Base-by-base conservation (phyloP, 2,797 vertebrate genomes). In the Gadopsis marmoratus region DNA sequence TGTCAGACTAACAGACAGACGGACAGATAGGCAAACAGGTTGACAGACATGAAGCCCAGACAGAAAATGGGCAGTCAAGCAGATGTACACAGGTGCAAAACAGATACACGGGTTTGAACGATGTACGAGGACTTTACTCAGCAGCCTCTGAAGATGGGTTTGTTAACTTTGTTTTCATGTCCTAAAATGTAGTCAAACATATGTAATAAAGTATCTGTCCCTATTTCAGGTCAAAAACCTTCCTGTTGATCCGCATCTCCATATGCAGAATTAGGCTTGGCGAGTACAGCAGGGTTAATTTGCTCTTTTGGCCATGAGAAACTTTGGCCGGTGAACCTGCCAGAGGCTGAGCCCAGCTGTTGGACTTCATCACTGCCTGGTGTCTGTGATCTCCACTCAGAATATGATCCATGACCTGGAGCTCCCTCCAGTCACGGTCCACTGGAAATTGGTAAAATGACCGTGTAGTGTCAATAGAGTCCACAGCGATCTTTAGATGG, bases 1-100 rank as follows among this genome's bases (percentile, higher is more conserved):
- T 43, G 71, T 81, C 74, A 69, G 76, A 70, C 77, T 51, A 68
- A 76, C 68, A 61, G 71, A 81, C 65, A 58, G 65, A 77, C 41
- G 5, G 82, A 80, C 65, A 53, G 68, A 78, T 29, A 71, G 60
- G 65, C 56, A 76, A 48, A 77, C 59, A 64, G 50, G 66, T 74
- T 80, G 83, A 82, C 13, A 65, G 79, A 74, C 53, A 64, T 50
- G 53, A 54, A 39, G 59, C 65, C 43, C 39, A 26, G 53, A 47
- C 33, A n/a, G 65, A 58, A 31, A 66, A 70, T 31, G 45, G 51
- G 62, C 63, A 71, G 59, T 59, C n/a, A 8, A 37, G 76, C 75
- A 37, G 23, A 63, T 74, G 64, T 33, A 41, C 45, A 43, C 64
- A 68, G 63, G 33, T 64, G 61, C 50, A 65, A 62, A 72, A 41